Percentiles rank a stretch among this genome's conserved stretches.
Conservation (phyloP, 2,797 vertebrate genomes). For the Columba guinea region DNA sequence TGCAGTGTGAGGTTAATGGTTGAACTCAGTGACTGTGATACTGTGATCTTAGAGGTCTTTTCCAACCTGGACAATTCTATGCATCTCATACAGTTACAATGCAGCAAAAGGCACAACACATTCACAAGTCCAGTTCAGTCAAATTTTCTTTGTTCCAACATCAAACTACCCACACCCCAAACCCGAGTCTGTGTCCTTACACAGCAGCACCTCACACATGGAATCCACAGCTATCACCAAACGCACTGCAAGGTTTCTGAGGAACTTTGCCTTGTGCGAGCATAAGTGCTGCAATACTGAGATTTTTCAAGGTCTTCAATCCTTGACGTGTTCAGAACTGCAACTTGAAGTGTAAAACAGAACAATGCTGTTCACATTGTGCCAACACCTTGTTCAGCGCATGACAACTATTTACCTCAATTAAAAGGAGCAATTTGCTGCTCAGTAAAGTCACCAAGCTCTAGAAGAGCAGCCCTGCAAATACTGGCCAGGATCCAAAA, state of each 20-base stretch:
- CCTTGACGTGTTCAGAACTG: not conserved
- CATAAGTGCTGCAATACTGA: not conserved
- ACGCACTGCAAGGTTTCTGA: not conserved
- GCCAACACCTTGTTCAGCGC: slow-evolving; percentile 37
- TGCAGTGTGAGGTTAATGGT: no score
- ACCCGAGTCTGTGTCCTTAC: not conserved
- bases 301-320: not conserved
- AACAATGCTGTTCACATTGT: not conserved
- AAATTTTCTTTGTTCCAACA: not conserved
- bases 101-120: not conserved
- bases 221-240: not conserved
- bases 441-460: slow-evolving; percentile 65
- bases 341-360: not conserved
- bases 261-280: not conserved
- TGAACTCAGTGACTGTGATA: no score
- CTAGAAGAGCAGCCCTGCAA: slow-evolving; percentile 60
- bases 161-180: not conserved
- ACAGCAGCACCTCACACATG: not conserved
- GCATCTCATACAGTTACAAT: not conserved
- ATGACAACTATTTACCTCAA: slow-evolving; percentile 67
- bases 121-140: not conserved
- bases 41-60: no score
- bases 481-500: slow-evolving; percentile 64
- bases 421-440: slow-evolving; percentile 66
- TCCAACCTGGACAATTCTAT: no score